Evolutionary conservation across 2,888 invertebrate genomes (phyloP), one percentile per base, ranked within the genome.

Genomic region (Drosophila diplacantha): DNA sequence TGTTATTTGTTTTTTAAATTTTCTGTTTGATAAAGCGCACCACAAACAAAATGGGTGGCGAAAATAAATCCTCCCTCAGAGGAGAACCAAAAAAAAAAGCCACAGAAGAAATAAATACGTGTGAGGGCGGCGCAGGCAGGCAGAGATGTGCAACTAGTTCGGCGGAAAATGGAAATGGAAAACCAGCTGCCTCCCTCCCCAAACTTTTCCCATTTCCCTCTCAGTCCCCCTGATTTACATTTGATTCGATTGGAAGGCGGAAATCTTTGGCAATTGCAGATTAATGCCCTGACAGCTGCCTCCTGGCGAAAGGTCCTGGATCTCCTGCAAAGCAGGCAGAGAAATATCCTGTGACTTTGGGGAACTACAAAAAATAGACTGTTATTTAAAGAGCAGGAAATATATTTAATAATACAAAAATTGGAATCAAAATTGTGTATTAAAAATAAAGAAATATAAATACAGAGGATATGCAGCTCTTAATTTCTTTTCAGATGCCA

Each of bases 251-350:
- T 81, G 67, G 57, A 66, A 80, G 77, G 73, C 81, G 81, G 81
- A 81, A 78, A 60, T 81, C 79, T 85, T 86, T 73, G 83, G 84
- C 87, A 86, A 87, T 87, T 86, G 86, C 84, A 87, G 85, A 87
- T 87, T 87, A 87, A 87, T 87, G 87, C 83, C 74, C 75, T 82
- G 83, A 77, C 77, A 77, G 77, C 75, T 63, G 83, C 62, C 65
- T 62, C 75, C 57, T 58, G 69, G 61, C 52, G 64, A 51, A 11
- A 64, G 64, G 64, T 64, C 64, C 64, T 64, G 52, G 52, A 52
- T 44, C 26, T 37, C 6, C 31, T 16, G 16, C 35, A 20, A 46
- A 20, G 24, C 43, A 38, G 16, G 14, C 11, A 44, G 8, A 31
- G 11, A 46, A 41, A 38, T 20, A 38, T 38, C 38, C 22, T 20